Percentiles rank a stretch among this genome's conserved stretches.
These are phyloP conservation scores for Rhynchophorus ferrugineus DNA, from an alignment of 1,140 invertebrate species.

Conservation along the genomic window DNA sequence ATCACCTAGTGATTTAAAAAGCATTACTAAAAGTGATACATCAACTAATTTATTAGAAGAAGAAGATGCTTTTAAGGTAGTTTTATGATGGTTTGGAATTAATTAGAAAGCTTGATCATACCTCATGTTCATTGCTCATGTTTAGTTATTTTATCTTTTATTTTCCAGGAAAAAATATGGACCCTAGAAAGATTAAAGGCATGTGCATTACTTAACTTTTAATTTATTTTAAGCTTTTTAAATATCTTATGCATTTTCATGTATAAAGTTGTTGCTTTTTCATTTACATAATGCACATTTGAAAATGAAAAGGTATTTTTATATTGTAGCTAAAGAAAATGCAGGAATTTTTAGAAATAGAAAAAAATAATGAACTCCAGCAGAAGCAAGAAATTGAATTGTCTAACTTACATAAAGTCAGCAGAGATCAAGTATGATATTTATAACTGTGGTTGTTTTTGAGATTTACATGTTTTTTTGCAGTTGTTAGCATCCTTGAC, in stretches of 20 bases:
- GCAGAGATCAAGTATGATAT: conserved; percentile 45
- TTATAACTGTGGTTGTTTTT: neutral
- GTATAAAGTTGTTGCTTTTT: conserved; percentile 7
- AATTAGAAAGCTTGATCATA: too few species aligned
- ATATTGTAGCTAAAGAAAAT: conserved; percentile 45
- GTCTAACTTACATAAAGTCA: conserved; percentile 45
- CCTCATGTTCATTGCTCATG: too few species aligned
- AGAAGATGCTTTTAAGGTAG: conserved; percentile 15
- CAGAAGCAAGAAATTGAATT: conserved; percentile 48
- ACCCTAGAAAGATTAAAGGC: conserved; percentile 55
- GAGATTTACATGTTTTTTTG: conserved; percentile 36
- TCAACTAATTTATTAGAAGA: neutral
- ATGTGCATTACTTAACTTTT: conserved; percentile 44
- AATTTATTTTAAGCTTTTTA: conserved; percentile 9
- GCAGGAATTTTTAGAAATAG: conserved; percentile 47
- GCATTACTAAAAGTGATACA: neutral
- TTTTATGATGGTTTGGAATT: neutral
- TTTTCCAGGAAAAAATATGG: conserved; percentile 52
- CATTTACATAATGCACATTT: conserved; percentile 6
- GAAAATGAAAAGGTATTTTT: conserved; percentile 11
- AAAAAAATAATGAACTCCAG: conserved; percentile 46
- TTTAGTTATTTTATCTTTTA: conserved; percentile 22
- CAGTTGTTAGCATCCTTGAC: conserved; percentile 55
- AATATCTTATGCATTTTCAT: too few species aligned
- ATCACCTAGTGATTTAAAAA: conserved; percentile 12